These are phyloP conservation scores for Eurois occulta DNA, from an alignment of 2,888 invertebrate species.

Conservation along the genomic window DNA sequence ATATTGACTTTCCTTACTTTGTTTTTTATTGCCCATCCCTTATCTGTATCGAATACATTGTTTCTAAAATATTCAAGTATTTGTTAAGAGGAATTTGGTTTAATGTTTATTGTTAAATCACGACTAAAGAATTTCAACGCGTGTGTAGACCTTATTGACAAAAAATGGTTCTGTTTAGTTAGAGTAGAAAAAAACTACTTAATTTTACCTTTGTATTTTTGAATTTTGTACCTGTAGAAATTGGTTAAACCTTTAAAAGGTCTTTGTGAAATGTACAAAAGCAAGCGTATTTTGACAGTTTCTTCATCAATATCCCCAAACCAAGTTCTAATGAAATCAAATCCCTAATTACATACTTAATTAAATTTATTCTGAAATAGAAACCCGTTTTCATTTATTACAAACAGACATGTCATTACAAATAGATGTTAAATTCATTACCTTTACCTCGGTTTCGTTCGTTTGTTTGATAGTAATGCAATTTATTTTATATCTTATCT, in stretches of 20 bases:
- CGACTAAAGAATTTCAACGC: constrained; percentile 20
- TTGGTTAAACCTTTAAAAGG: background rate
- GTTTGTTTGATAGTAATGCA: constrained; percentile 4
- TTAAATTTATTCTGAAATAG: constrained; percentile 58
- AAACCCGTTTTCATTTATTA: constrained; percentile 56
- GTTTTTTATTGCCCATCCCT: constrained; percentile 3
- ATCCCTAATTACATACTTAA: constrained; percentile 58
- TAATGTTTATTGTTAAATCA: constrained; percentile 44
- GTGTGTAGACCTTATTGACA: background rate
- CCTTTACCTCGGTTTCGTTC: constrained; percentile 16
- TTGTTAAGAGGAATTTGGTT: constrained; percentile 22
- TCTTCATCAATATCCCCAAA: constrained; percentile 16
- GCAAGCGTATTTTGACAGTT: background rate
- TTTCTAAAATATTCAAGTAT: constrained; percentile 19
- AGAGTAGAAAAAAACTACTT: background rate
- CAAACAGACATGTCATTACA: constrained; percentile 44
- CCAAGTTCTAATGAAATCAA: constrained; percentile 5
- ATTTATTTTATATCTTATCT: constrained; percentile 32
- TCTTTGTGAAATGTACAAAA: too few species aligned
- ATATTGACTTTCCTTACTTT: background rate
- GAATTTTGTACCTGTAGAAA: background rate
- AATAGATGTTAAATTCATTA: constrained; percentile 35
- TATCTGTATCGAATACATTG: constrained; percentile 27
- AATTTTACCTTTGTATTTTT: background rate
- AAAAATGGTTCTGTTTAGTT: constrained; percentile 30